Evolutionary conservation across 2,113 vertebrate species (phyloP).

Genomic region (Brevimyrus niger): DNA sequence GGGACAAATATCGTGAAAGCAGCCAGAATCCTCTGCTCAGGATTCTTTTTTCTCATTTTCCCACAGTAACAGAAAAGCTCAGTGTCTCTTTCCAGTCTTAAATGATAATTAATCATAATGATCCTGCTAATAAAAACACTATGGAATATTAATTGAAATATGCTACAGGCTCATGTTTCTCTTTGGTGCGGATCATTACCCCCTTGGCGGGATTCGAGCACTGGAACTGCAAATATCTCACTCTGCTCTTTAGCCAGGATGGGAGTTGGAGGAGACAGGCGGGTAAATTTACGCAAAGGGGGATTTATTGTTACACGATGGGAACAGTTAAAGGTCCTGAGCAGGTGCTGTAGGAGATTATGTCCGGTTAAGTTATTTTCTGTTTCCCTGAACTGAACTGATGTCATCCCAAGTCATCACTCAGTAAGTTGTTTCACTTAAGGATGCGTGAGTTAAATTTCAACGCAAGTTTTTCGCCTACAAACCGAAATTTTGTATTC

Average conservation of each 20-base stretch:
- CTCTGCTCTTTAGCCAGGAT: constrained; percentile 28
- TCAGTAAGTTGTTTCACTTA: not conserved
- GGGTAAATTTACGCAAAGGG: not conserved
- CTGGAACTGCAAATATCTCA: constrained; percentile 28
- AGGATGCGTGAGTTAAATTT: not conserved
- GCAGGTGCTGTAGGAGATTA: not conserved
- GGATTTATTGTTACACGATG: not conserved
- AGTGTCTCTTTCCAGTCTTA: not conserved
- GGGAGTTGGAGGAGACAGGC: not conserved
- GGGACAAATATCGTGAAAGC: not conserved
- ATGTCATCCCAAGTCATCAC: not conserved
- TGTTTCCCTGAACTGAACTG: not conserved
- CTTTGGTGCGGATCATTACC: constrained; percentile 47
- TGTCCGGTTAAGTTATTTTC: not conserved
- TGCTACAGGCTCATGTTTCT: constrained; percentile 33
- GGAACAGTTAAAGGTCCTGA: not conserved
- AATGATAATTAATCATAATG: not conserved
- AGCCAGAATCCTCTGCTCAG: not conserved
- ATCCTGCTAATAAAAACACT: not conserved
- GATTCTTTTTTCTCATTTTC: not conserved
- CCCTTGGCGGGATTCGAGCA: constrained; percentile 43
- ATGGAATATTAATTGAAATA: not conserved
- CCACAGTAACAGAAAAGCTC: not conserved
- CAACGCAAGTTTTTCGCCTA: not conserved
- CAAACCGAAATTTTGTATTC: not conserved